A percentile compares a stretch with the other conserved stretches of the same genome.
phyloP scores from a whole-genome alignment of 2,113 vertebrate species.

The Aramus guarauna region DNA sequence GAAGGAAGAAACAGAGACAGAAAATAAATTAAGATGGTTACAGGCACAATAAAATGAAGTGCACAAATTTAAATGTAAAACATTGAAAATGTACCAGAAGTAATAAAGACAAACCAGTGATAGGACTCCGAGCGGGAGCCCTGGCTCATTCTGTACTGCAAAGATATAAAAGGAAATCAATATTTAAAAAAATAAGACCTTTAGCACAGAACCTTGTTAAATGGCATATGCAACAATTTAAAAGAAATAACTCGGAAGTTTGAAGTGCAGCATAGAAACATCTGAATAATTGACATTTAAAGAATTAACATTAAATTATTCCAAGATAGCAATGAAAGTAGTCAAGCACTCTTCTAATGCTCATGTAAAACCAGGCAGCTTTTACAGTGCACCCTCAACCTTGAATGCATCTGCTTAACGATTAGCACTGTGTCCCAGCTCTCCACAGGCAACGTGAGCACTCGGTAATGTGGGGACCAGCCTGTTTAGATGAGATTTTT shows the following conservation, averaged over 20 bases:
- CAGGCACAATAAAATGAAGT: neutral
- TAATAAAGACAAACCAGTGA: conserved; percentile 44
- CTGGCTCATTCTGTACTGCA: neutral
- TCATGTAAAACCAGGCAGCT: neutral
- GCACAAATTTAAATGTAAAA: conserved; percentile 35
- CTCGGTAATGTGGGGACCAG: neutral
- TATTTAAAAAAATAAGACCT: neutral
- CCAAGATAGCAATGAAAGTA: neutral
- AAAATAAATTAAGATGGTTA: neutral
- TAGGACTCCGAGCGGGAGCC: neutral
- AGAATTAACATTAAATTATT: conserved; percentile 50
- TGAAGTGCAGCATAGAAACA: neutral
- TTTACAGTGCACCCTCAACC: neutral
- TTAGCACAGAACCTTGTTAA: conserved; percentile 33
- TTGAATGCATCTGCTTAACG: neutral
- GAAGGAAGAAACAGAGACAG: neutral
- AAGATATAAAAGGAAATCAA: conserved; percentile 35
- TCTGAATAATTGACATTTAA: conserved; percentile 48
- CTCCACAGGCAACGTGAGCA: neutral
- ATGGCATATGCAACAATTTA: conserved; percentile 19
- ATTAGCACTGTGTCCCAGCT: neutral
- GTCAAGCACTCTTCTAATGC: neutral
- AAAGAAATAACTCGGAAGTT: conserved; percentile 33
- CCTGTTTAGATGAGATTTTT: neutral
- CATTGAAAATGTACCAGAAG: conserved; percentile 48